Conservation (phyloP, 2,888 invertebrate species). For the Chaitophorus viminalis region DNA sequence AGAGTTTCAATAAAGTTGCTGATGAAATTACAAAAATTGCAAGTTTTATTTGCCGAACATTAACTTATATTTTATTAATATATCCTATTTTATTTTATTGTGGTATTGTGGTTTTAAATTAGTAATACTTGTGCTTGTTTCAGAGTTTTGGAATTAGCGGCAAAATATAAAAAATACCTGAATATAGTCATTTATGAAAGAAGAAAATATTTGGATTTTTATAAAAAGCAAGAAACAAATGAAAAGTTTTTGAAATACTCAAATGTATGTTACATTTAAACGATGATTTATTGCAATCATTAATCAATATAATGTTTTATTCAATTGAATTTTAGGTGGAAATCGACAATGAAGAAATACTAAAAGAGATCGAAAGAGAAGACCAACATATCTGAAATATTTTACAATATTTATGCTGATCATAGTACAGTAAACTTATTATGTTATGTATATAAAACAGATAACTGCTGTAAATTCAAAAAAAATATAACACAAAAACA, state of each 20-base stretch:
- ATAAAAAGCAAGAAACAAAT: slow-evolving; percentile 72
- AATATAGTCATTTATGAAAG: slow-evolving; percentile 79
- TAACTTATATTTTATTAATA: no score
- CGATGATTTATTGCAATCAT: slow-evolving; percentile 73
- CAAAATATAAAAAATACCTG: slow-evolving; percentile 78
- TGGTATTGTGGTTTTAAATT: background rate
- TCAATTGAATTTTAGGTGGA: slow-evolving; percentile 21
- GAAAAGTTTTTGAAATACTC: slow-evolving; percentile 69
- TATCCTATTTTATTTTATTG: no score
- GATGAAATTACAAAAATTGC: no score
- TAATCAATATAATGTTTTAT: background rate
- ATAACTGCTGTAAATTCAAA: no score
- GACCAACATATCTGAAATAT: background rate
- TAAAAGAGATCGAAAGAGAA: slow-evolving; percentile 35
- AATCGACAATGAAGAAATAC: slow-evolving; percentile 31
- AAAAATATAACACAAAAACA: no score
- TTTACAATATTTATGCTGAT: background rate
- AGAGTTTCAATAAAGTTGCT: no score
- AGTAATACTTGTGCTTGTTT: slow-evolving; percentile 63
- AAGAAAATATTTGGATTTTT: slow-evolving; percentile 73
- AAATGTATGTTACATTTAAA: slow-evolving; percentile 63
- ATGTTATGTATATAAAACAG: no score
- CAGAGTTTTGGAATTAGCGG: slow-evolving; percentile 79
- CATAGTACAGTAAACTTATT: no score
- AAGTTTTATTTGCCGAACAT: no score